These are phyloP conservation scores for Vidua chalybeata DNA, from an alignment of 2,113 vertebrate species.

Conservation along the genomic window DNA sequence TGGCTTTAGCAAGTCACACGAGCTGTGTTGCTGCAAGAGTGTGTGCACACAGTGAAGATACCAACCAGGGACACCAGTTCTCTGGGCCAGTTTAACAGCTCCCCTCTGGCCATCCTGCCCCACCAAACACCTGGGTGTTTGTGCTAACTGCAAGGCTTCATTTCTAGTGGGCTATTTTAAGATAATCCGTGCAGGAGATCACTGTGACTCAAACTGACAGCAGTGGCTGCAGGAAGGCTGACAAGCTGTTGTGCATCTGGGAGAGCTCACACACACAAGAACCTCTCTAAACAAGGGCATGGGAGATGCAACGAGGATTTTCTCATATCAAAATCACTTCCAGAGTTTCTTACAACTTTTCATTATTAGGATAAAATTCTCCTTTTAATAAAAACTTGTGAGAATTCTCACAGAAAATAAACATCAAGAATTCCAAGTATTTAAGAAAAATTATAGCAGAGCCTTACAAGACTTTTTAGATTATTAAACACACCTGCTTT, in stretches of 20 bases:
- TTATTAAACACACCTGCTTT: not conserved
- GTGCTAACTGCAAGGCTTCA: not conserved
- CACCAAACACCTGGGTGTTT: not conserved
- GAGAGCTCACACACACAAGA: not conserved
- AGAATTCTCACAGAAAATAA: not conserved
- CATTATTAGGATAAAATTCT: not conserved
- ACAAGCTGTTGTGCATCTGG: not conserved
- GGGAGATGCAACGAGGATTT: not conserved
- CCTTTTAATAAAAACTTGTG: not conserved
- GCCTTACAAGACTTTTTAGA: not conserved
- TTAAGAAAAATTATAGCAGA: not conserved
- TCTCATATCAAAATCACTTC: not conserved
- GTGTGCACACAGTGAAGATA: not conserved
- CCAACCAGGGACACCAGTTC: not conserved
- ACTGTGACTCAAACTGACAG: not conserved
- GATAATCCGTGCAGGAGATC: not conserved
- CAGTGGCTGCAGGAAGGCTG: not conserved
- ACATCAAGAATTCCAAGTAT: not conserved
- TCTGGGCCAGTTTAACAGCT: not conserved
- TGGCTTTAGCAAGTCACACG: not conserved
- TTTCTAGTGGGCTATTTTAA: not conserved
- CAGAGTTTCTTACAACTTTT: not conserved
- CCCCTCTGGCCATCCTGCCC: not conserved
- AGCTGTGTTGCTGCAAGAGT: not conserved
- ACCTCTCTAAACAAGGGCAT: not conserved